Base-by-base conservation (phyloP, 2,888 invertebrate species). In the Xiphydria camelus region DNA sequence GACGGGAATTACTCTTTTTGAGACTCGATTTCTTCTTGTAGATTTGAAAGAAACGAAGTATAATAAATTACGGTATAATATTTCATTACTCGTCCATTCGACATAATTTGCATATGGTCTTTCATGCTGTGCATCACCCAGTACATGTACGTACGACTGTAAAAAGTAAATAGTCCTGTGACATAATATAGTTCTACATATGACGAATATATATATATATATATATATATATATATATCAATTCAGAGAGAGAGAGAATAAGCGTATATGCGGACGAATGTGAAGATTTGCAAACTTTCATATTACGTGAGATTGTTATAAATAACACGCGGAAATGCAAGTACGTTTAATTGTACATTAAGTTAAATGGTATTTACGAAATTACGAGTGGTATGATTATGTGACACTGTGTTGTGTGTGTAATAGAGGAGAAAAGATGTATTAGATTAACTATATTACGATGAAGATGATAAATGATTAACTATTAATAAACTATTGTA, bases 401-500 rank as follows among this genome's bases (percentile, higher is more conserved):
- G 7, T n/a, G n/a, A n/a, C n/a, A 29, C 14, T 29, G 12, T 32
- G 44, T 49, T 53, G 54, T 59, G 50, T 57, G 56, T 49, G 53
- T 48, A 37, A 49, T 48, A 50, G 21, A 44, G 50, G 48, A 41
- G 49, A 52, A 57, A 12, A 14, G 48, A 54, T 57, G 53, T 51
- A 50, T 42, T 49, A 51, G 41, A 43, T 55, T 53, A 52, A 53
- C 53, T 56, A 53, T 60, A 57, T 53, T 51, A 47, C 49, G 48
- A 49, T 20, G 34, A 51, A 32, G 47, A 53, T 32, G 57, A 60
- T 50, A 57, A 59, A 62, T 55, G 57, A 61, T 62, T 63, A 59
- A 65, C 51, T 63, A 56, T 61, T 57, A 65, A 66, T 64, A 66
- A 66, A 66, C 59, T 52, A 63, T 55, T 66, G 66, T 70, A 68